Evolutionary conservation across 2,113 vertebrate species (phyloP), one percentile per base, ranked within the genome.

Genomic region (Pituophis catenifer): DNA sequence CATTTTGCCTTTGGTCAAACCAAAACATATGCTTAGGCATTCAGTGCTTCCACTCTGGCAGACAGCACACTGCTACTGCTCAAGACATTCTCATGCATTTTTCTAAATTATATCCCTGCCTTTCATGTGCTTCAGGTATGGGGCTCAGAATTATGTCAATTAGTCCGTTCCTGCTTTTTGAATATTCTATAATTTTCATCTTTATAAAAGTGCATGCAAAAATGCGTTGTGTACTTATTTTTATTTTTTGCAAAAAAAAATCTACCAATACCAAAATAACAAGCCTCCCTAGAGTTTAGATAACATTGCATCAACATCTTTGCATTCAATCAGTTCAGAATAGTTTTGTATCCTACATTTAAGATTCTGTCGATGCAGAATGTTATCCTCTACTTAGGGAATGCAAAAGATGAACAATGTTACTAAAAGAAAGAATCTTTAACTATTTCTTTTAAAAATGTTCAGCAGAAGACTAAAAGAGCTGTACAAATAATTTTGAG

Each of bases 1-100:
- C 11, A 54, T 70, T 53, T 92, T 92, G 86, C 86, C n/a, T 92
- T 24, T 88, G 86, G 85, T 92, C 44, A 92, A 65, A 87, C 8
- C 59, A 50, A 65, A 86, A 92, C 5, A 13, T 23, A 10, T 65
- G 91, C 58, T 48, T 33, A 54, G 86, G 50, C n/a, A 62, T 58
- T 62, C 33, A 38, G 33, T 4, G 15, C 19, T 88, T 92, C 52
- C 85, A 15, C 23, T 53, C 86, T n/a, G n/a, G 58, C 24, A 5
- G 26, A 55, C 91, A 91, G 81, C 81, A 50, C 23, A 50, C 23
- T n/a, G 54, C 17, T 19, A 13, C 17, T 44, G 50, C 13, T 89
- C 26, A 48, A 38, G 19, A 38, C 58, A 65, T 70, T 23, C 88
- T 50, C n/a, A 29, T 65, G 48, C 38, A 33, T 88, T 88, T 65